Conservation (phyloP, 2,888 invertebrate genomes). For the Netelia inedita region DNA sequence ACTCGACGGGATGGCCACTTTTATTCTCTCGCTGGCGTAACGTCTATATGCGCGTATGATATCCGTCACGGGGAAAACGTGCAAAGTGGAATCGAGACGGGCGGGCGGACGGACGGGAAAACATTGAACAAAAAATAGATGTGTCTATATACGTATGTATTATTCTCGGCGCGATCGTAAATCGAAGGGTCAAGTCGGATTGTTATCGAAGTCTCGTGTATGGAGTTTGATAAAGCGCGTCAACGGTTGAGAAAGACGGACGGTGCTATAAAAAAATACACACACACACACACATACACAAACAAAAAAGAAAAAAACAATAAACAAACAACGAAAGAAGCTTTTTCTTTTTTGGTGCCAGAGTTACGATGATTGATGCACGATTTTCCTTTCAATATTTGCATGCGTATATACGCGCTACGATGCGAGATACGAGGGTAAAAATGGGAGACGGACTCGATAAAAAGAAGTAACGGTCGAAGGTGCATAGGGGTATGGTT, state of each 20-base stretch:
- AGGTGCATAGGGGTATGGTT: neutral
- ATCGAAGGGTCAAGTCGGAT: conserved; percentile 31
- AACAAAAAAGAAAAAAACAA: neutral
- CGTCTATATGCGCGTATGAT: neutral
- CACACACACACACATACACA: neutral
- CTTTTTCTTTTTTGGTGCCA: neutral
- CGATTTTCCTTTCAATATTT: conserved; percentile 27
- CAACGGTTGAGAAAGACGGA: neutral
- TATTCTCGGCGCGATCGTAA: conserved; percentile 27
- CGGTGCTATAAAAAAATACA: neutral
- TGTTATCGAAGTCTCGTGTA: conserved; percentile 9
- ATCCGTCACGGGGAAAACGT: neutral
- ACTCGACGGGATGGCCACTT: conserved; percentile 9
- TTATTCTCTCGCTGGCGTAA: conserved; percentile 8
- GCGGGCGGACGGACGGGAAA: neutral
- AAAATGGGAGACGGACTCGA: neutral
- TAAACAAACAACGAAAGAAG: neutral
- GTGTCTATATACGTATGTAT: neutral
- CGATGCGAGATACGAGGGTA: neutral
- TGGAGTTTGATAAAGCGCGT: conserved; percentile 14
- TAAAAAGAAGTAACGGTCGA: neutral
- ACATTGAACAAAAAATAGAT: neutral
- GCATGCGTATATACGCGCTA: neutral
- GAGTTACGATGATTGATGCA: conserved; percentile 44
- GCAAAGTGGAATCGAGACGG: neutral